A percentile compares a stretch with the other conserved stretches of the same genome.
phyloP scores from a whole-genome alignment of 35 echinoderm and acorn worm genomes.

The Chiridota heheva region DNA sequence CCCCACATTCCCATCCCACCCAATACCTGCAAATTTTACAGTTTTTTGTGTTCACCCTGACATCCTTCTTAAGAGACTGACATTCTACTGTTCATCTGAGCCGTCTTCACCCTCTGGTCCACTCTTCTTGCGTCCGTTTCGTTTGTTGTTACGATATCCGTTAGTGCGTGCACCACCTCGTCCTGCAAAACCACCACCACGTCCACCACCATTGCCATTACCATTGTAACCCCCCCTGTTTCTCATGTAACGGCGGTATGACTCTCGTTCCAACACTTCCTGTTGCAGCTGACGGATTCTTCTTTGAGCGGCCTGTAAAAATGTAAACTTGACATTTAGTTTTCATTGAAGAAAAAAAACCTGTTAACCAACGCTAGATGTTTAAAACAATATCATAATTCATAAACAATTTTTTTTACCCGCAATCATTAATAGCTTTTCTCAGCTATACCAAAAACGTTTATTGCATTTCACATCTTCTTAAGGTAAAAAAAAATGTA shows the following conservation, averaged over 20 bases:
- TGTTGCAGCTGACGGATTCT: slow-evolving; percentile 33
- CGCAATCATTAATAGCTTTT: too few species aligned
- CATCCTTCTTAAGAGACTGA: too few species aligned
- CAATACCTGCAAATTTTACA: too few species aligned
- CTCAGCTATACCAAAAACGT: too few species aligned
- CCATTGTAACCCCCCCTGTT: slow-evolving; percentile 25
- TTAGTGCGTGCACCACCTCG: too few species aligned
- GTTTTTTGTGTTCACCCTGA: too few species aligned
- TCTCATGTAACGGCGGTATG: slow-evolving; percentile 15
- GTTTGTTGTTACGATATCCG: not conserved
- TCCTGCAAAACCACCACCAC: not conserved
- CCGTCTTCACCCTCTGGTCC: slow-evolving; percentile 6
- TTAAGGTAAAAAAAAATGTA: too few species aligned
- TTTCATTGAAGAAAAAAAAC: too few species aligned
- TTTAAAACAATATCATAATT: too few species aligned
- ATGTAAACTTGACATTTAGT: not conserved
- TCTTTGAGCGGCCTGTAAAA: slow-evolving; percentile 28
- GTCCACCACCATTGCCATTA: not conserved
- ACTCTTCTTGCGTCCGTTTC: not conserved
- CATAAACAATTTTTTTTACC: too few species aligned
- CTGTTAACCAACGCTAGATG: too few species aligned
- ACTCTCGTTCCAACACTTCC: slow-evolving; percentile 35
- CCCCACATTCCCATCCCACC: not conserved
- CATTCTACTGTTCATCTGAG: slow-evolving; percentile 12
- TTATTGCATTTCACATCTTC: too few species aligned